These are phyloP conservation scores for Frankliniella fusca DNA, from an alignment of 2,888 invertebrate species.

Conservation along the genomic window DNA sequence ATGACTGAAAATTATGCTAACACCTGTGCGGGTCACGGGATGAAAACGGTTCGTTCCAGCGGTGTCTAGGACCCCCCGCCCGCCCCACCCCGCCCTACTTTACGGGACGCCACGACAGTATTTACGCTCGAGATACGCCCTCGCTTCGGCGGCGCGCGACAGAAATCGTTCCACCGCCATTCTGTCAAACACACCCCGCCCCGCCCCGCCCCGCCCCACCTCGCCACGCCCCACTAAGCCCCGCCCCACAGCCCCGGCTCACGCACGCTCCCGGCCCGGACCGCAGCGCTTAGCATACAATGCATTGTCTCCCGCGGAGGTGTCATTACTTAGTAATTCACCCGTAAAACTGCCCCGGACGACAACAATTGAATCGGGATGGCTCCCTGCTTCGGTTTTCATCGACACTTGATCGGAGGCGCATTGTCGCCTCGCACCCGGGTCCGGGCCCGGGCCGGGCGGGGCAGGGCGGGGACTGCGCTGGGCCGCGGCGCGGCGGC, in stretches of 20 bases:
- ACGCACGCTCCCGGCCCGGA: neutral
- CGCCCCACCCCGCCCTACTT: neutral
- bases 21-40: neutral
- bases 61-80: neutral
- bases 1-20: too few relatives aligned
- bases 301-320: neutral
- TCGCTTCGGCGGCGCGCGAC: neutral
- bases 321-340: neutral
- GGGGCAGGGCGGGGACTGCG: too few relatives aligned
- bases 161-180: neutral
- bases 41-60: neutral
- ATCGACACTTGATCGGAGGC: slow-evolving; percentile 28
- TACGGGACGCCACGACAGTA: neutral
- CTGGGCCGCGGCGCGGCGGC: too few relatives aligned
- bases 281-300: slow-evolving; percentile 2
- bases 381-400: neutral
- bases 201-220: neutral
- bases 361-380: slow-evolving; percentile 8
- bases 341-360: neutral
- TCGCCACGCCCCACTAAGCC: neutral
- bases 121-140: neutral
- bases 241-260: neutral
- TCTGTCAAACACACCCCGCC: neutral
- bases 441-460: too few relatives aligned
- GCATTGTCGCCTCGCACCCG: neutral